These are phyloP conservation scores for Dendronephthya gigantea DNA, from an alignment of 64 coral and sea anemone genomes.

Conservation along the genomic window DNA sequence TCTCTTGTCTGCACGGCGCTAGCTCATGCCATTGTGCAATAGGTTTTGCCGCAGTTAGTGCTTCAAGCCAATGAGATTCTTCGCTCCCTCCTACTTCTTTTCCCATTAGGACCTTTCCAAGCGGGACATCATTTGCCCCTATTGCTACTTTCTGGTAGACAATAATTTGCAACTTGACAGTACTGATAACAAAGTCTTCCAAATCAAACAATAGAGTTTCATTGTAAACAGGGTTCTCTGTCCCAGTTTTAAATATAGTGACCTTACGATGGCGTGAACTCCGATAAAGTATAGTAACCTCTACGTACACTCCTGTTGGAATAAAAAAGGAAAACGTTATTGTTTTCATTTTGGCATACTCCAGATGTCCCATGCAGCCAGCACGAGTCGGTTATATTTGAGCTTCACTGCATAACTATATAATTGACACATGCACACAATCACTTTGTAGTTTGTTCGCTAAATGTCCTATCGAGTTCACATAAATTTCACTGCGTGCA, in stretches of 20 bases:
- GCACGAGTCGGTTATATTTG: no score
- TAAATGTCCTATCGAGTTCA: no score
- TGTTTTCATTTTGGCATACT: no score
- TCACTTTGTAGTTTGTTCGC: no score
- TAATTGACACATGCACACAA: no score
- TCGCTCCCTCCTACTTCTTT: slow-evolving; percentile 15
- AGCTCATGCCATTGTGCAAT: slow-evolving; percentile 12
- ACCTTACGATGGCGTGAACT: background rate
- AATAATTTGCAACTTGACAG: background rate
- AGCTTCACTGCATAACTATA: no score
- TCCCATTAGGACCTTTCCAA: background rate
- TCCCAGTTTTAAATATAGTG: background rate
- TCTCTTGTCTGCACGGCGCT: background rate
- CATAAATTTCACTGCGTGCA: no score
- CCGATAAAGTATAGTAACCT: background rate
- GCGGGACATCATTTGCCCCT: background rate
- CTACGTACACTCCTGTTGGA: background rate
- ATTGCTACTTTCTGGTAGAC: background rate
- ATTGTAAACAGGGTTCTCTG: background rate
- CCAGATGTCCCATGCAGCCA: no score
- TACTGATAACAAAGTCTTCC: background rate
- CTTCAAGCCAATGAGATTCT: slow-evolving; percentile 3
- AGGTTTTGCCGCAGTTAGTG: background rate
- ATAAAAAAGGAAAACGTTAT: background rate
- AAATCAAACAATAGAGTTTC: slow-evolving; percentile 11